Conservation (phyloP, 2,888 invertebrate genomes). For the Drepanosiphum platanoidis region DNA sequence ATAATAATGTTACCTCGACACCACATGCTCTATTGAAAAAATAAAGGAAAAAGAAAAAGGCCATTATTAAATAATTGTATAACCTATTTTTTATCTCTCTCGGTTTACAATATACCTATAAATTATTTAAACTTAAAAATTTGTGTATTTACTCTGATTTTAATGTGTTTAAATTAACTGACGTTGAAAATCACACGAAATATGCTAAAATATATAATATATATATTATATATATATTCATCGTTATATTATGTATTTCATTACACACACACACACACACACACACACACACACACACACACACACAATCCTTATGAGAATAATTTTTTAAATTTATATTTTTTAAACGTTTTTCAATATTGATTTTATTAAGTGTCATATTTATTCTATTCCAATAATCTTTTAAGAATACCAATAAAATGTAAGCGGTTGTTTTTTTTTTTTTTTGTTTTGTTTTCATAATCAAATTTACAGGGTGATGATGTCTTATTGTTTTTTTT, state of each 20-base stretch:
- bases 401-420: background rate
- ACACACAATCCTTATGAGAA: background rate
- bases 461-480: background rate
- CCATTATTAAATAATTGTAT: too few species aligned
- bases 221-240: background rate
- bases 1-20: constrained; percentile 8
- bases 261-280: too few species aligned
- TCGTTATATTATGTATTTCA: too few species aligned
- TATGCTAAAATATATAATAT: background rate
- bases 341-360: background rate
- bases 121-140: background rate
- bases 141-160: background rate
- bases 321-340: background rate
- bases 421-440: background rate
- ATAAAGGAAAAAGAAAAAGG: too few species aligned
- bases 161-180: background rate
- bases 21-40: constrained; percentile 20
- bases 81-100: too few species aligned
- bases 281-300: too few species aligned
- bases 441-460: background rate
- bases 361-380: constrained; percentile 5
- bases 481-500: background rate
- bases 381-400: background rate
- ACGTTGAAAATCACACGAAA: background rate
- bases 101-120: background rate